Base-by-base conservation (phyloP, 2,888 invertebrate species). In the Amblyjoppa proteus region DNA sequence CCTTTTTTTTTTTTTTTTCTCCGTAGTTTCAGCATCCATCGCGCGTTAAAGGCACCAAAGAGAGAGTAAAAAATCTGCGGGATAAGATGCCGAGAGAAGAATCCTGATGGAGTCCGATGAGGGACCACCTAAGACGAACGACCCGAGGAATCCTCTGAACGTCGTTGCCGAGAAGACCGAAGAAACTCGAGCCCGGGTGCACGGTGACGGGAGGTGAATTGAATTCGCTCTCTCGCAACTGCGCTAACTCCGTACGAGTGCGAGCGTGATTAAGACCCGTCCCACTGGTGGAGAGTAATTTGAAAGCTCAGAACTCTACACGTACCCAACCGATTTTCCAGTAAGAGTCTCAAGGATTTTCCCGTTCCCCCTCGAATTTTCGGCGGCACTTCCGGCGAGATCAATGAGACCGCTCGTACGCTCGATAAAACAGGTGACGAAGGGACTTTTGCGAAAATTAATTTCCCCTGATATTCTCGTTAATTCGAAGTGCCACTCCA, bases 171-270 rank as follows among this genome's bases (percentile, higher is more conserved):
- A 84, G 75, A 85, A 80, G 75, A 83, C 86, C 58, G 66, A 83
- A 49, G 66, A 79, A 38, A 85, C 83, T 38, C 74, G 81, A 77
- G 74, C 79, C 51, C 58, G 73, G 53, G 77, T 86, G 56, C 82
- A 81, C n/a, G 80, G 82, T 20, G 81, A 87, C 28, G 53, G 73
- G 49, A 88, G 81, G 88, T 87, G 77, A 76, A 58, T 79, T 45
- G 58, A 34, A 41, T 68, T 68, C n/a, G 68, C 13, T 28, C 25
- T 13, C 25, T 3, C 28, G n/a, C 58, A 25, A 25, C 28, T 25
- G 58, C 28, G 28, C 28, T 58, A 58, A 58, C 58, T 28, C 25
- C 58, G 28, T 58, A 58, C 58, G 25, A 9, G 11, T 4, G 11
- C 28, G 11, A 58, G 11, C 28, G 58, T 25, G 28, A 58, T 58